Evolutionary conservation across 2,797 vertebrate genomes (phyloP), one percentile per base, ranked within the genome.

Genomic region (Myotis myotis): DNA sequence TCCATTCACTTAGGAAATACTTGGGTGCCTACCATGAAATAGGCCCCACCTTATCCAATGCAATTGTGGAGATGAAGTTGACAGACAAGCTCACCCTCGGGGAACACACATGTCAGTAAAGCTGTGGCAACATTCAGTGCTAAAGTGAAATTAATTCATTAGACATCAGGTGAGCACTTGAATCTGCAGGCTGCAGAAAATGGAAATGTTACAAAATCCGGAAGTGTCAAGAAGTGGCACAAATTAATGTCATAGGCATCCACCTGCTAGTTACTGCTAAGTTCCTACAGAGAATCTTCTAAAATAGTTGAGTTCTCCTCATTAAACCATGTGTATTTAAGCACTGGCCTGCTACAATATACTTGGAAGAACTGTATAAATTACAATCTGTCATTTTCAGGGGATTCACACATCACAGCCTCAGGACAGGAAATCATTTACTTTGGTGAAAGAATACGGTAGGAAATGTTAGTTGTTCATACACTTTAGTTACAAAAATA

Each of bases 251-350:
- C 72, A 62, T 1, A 22, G 82, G 51, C 70, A 76, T 49, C 33
- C 1, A 87, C 44, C 47, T 91, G 80, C 28, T 76, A 62, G 55
- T 78, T n/a, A 85, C 62, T 74, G 87, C 53, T 80, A 93, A 84
- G 20, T 33, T 78, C 93, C 68, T 84, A 79, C 4, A 68, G 10
- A 64, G 70, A 86, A 38, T 60, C 85, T 89, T 85, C 78, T 76
- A 66, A 79, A 93, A 75, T 49, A 47, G 19, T 82, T 74, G 17
- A 47, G 30, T 6, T 79, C 15, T 33, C 20, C 22, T 93, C 33
- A 51, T 68, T 70, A 94, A 88, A 55, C 62, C 82, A 55, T n/a
- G 53, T 30, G 33, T 28, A 86, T 83, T 88, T 90, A 95, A 92
- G 44, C 22, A 66, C 41, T 88, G 72, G 71, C 33, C 87, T 95